Conservation (phyloP, 2,888 invertebrate genomes). For the Scaptomyza polygonia region DNA sequence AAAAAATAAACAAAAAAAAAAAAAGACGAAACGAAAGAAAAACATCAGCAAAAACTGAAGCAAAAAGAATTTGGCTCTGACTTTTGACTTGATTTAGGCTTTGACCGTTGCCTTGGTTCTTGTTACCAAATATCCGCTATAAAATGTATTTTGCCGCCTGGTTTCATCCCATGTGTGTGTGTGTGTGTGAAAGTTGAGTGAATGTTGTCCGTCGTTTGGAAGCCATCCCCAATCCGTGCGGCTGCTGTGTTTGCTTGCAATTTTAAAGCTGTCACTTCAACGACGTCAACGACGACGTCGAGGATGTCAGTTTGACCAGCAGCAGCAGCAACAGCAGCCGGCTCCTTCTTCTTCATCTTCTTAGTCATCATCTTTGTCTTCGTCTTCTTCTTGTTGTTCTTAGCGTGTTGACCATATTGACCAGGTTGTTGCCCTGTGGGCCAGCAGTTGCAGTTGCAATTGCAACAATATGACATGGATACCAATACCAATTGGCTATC, state of each 20-base stretch:
- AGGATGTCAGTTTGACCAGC: slow-evolving; percentile 40
- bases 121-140: slow-evolving; percentile 49
- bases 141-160: slow-evolving; percentile 49
- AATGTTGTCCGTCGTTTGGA: slow-evolving; percentile 17
- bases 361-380: not conserved
- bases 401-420: slow-evolving; percentile 34
- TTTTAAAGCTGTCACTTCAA: slow-evolving; percentile 49
- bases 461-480: slow-evolving; percentile 14
- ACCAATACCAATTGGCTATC: slow-evolving; percentile 6
- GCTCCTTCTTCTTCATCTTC: slow-evolving; percentile 13
- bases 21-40: not conserved
- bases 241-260: slow-evolving; percentile 35
- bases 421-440: slow-evolving; percentile 38
- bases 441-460: not conserved
- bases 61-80: slow-evolving; percentile 20
- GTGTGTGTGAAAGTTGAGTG: slow-evolving; percentile 40
- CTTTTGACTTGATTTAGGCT: slow-evolving; percentile 36
- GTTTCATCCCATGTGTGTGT: slow-evolving; percentile 13
- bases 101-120: slow-evolving; percentile 35
- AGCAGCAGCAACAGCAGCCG: slow-evolving; percentile 28
- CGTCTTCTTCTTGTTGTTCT: slow-evolving; percentile 12
- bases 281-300: slow-evolving; percentile 46
- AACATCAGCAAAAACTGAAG: slow-evolving; percentile 11
- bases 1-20: slow-evolving; percentile 4
- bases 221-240: slow-evolving; percentile 22